Evolutionary conservation across 2,113 vertebrate species (phyloP).

Genomic region (Myocastor coypus): DNA sequence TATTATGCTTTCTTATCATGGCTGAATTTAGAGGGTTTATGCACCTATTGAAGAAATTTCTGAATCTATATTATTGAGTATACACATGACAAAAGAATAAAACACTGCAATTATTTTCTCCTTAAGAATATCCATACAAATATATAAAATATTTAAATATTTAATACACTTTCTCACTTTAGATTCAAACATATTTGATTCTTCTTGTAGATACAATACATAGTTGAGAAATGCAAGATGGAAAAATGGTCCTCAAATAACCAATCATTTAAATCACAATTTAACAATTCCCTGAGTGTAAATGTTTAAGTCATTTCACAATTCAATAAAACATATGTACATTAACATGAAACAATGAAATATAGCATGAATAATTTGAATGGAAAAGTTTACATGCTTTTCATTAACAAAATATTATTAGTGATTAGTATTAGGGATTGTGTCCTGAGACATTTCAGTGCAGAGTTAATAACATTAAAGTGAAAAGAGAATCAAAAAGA

Average conservation of each 20-base stretch:
- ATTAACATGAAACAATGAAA: background rate
- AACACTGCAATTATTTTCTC: background rate
- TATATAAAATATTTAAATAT: background rate
- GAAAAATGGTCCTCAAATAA: background rate
- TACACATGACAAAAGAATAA: background rate
- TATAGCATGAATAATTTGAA: background rate
- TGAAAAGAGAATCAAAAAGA: background rate
- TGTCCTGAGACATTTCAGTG: background rate
- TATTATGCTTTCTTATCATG: conserved; percentile 26
- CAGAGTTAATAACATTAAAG: background rate
- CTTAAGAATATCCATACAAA: background rate
- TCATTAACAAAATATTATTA: background rate
- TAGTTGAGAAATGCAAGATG: background rate
- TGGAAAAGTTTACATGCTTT: background rate
- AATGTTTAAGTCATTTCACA: background rate
- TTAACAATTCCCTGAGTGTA: background rate
- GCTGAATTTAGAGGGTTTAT: background rate
- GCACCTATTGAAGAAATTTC: background rate
- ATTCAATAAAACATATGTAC: background rate
- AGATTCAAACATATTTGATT: background rate
- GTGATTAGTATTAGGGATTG: background rate
- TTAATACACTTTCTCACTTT: background rate
- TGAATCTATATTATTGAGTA: background rate
- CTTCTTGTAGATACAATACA: background rate
- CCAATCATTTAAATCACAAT: background rate